Base-by-base conservation (phyloP, 30 jellyfish, hydroid and myxozoan genomes). In the Haliclystus octoradiatus region DNA sequence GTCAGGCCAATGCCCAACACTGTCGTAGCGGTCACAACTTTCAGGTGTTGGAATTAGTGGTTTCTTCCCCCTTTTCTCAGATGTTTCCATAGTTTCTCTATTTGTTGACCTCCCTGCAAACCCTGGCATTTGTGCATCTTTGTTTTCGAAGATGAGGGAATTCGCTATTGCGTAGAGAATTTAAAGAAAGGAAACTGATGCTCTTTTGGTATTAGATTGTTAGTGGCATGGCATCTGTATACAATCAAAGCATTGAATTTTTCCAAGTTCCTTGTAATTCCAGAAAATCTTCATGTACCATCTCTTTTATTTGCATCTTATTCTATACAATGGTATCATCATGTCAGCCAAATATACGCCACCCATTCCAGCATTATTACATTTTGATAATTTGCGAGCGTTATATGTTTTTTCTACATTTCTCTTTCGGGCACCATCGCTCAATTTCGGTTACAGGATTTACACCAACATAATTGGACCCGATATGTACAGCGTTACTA, bases 211-310 rank as follows among this genome's bases (percentile, higher is more conserved):
- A n/a, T n/a, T n/a, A n/a, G n/a, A n/a, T n/a, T n/a, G n/a, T n/a
- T n/a, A n/a, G n/a, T n/a, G n/a, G n/a, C 57, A 5, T 40, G 57
- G 19, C 57, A 5, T 40, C 57, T 40, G 57, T 40, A 40, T 19
- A 40, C 9, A 40, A 40, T 9, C 57, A 9, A 40, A 50, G 70
- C 84, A 71, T 84, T 84, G 23, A 77, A 78, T 72, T 84, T 70
- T 7, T 74, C 68, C 47, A 84, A 57, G 49, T 77, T n/a, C 95
- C 30, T 77, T 76, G 25, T 32, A 28, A 66, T 81, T 84, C 85
- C 85, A 82, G 62, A 82, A 76, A 15, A 82, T 40, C 72, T 82
- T 75, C 60, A 82, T 14, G 63, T 74, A 82, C 94, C 92, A 80
- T 34, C 82, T 24, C 62, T 46, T 62, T 29, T 83, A 72, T 34